Percentiles rank a stretch among this genome's conserved stretches.
phyloP scores from a whole-genome alignment of 2,113 vertebrate genomes.

The Garra rufa region DNA sequence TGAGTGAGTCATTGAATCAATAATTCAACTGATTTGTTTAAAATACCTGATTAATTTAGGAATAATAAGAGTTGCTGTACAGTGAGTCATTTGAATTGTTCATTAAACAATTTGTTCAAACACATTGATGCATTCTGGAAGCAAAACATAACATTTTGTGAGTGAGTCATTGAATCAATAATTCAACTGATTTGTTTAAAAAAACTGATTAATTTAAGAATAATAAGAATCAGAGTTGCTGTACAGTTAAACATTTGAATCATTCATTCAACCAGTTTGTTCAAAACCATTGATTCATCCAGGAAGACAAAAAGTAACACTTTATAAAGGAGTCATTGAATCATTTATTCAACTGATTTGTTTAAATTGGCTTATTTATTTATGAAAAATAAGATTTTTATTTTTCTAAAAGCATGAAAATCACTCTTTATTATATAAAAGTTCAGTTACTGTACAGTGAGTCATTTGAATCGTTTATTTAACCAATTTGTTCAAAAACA shows the following conservation, averaged over 20 bases:
- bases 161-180: neutral
- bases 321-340: too few species aligned
- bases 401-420: too few species aligned
- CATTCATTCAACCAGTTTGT: neutral
- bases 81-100: neutral
- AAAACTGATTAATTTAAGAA: neutral
- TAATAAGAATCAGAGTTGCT: neutral
- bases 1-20: neutral
- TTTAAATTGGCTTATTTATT: too few species aligned
- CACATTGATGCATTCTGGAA: too few species aligned
- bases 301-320: neutral
- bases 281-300: neutral
- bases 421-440: too few species aligned
- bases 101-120: neutral
- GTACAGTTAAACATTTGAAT: neutral
- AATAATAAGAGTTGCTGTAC: neutral
- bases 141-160: too few species aligned
- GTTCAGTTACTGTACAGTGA: too few species aligned
- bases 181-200: neutral
- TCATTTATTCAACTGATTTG: too few species aligned
- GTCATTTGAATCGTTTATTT: too few species aligned
- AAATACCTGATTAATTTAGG: neutral
- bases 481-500: too few species aligned
- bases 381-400: too few species aligned
- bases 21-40: neutral